phyloP scores from a whole-genome alignment of 2,113 vertebrate genomes.

The Spizaetus ornatus region DNA sequence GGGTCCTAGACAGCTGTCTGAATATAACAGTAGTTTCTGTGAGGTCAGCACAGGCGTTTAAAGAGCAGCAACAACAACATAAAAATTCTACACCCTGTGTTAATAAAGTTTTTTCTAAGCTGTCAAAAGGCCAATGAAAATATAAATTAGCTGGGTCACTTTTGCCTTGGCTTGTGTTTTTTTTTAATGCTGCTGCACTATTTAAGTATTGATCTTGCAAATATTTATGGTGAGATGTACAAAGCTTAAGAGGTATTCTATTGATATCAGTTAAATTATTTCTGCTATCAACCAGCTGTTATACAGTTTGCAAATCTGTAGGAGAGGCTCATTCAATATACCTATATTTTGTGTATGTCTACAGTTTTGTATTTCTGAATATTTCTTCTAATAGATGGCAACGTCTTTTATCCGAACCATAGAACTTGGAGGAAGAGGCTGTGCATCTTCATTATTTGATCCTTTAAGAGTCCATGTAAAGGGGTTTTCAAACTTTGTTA shows the following conservation, averaged over 20 bases:
- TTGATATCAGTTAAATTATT: background rate
- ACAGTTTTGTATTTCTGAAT: background rate
- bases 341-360: background rate
- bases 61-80: background rate
- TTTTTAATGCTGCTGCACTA: background rate
- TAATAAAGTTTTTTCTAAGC: background rate
- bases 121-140: background rate
- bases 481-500: slow-evolving; percentile 83
- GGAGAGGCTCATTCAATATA: background rate
- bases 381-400: slow-evolving; percentile 67
- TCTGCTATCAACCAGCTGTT: background rate
- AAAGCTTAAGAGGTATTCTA: background rate
- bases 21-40: background rate
- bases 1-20: background rate
- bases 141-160: background rate
- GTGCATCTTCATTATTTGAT: slow-evolving; percentile 81
- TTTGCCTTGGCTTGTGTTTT: background rate
- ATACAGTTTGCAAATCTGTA: background rate
- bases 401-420: slow-evolving; percentile 88
- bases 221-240: background rate
- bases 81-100: background rate
- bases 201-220: background rate
- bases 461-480: slow-evolving; percentile 86
- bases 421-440: slow-evolving; percentile 90
- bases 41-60: background rate